Base-by-base conservation (phyloP, 2,888 invertebrate genomes). In the Eupithecia inturbata region DNA sequence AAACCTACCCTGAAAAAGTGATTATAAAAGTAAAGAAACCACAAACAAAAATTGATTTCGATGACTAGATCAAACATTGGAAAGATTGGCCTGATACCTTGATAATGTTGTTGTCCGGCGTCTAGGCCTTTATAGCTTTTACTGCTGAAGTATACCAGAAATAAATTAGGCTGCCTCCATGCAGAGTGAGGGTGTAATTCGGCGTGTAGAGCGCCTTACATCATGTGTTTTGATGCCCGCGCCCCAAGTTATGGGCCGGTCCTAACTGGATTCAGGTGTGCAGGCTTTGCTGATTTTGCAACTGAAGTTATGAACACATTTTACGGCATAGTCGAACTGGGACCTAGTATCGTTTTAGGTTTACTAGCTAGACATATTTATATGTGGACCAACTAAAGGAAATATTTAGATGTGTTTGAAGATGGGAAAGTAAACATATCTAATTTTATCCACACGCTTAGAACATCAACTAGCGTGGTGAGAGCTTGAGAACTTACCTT, bases 181-280 rank as follows among this genome's bases (percentile, higher is more conserved):
- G 72, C 75, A 73, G 70, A 75, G 75, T 71, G 62, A 57, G 57
- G 73, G 71, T 73, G 78, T 79, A 78, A 79, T 78, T 76, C 71
- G 57, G 57, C 66, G 70, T 64, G 64, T 66, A 67, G 60, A 45
- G 68, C 53, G 72, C 77, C 71, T 77, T 79, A 74, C 75, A 80
- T 78, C 80, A 80, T 77, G 75, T 76, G 71, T 75, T 75, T 72
- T 75, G 78, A 78, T 78, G 74, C 72, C 70, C 57, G 33, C 63
- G 60, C 12, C 57, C 57, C 62, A 71, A 75, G 68, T 74, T 71
- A 71, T 68, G 36, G 22, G 14, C 36, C 62, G 33, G 57, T 63
- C 26, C 57, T 64, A 64, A 64, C 70, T 33, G 68, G 68, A 60
- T 69, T 68, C 74, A 74, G 74, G 71, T 71, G 66, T 6, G 22